A percentile compares a stretch with the other conserved stretches of the same genome.
Evolutionary conservation across 2,888 invertebrate genomes (phyloP).

Genomic region (Habrosyne pyritoides): DNA sequence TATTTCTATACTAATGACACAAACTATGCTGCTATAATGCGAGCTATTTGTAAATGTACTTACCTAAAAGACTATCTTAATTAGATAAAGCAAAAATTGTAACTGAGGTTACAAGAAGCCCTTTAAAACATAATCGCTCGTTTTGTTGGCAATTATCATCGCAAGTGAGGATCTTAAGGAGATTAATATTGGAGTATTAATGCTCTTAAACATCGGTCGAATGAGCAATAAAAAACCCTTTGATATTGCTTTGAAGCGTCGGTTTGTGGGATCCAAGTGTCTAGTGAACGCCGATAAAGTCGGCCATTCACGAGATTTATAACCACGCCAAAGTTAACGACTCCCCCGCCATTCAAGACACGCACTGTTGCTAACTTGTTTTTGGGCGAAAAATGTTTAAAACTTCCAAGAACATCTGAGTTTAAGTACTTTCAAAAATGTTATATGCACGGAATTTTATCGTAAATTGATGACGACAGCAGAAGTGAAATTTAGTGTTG

Average conservation of each 20-base stretch:
- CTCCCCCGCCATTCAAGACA: slow-evolving; percentile 66
- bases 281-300: slow-evolving; percentile 63
- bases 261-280: slow-evolving; percentile 53
- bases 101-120: not conserved
- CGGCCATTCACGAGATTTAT: slow-evolving; percentile 72
- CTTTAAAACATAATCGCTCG: slow-evolving; percentile 14
- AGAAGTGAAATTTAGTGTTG: not conserved
- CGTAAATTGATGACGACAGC: slow-evolving; percentile 24
- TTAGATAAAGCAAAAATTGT: too few species aligned
- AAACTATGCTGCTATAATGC: too few species aligned
- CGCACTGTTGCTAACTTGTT: slow-evolving; percentile 67
- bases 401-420: slow-evolving; percentile 62
- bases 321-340: slow-evolving; percentile 72
- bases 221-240: slow-evolving; percentile 69
- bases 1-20: too few species aligned
- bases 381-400: slow-evolving; percentile 66
- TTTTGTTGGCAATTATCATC: slow-evolving; percentile 42
- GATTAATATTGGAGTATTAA: slow-evolving; percentile 49
- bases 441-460: slow-evolving; percentile 42
- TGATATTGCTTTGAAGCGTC: slow-evolving; percentile 64
- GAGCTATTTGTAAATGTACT: too few species aligned
- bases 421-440: slow-evolving; percentile 51
- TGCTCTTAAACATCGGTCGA: slow-evolving; percentile 55
- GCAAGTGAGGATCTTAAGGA: slow-evolving; percentile 28
- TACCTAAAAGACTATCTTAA: too few species aligned